These are phyloP conservation scores for Mus spretus DNA, from an alignment of 2,797 vertebrate species.

Conservation along the genomic window DNA sequence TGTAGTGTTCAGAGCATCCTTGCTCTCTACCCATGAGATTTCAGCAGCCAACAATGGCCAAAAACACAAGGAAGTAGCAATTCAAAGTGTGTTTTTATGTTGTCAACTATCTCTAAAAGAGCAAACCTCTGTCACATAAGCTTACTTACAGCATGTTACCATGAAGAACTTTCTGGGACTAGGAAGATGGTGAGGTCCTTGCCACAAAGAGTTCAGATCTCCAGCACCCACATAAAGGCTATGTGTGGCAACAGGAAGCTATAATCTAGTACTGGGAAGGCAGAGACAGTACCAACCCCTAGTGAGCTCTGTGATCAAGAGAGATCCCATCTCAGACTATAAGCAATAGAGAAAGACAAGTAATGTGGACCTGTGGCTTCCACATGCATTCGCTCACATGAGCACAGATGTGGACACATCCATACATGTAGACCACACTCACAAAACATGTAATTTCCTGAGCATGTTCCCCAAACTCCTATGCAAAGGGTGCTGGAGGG, in stretches of 20 bases:
- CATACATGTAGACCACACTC: neutral
- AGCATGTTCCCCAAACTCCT: neutral
- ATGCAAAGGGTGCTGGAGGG: neutral
- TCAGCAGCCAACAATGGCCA: neutral
- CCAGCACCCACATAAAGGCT: neutral
- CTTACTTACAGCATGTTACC: neutral
- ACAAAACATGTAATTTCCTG: neutral
- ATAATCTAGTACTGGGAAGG: neutral
- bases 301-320: neutral
- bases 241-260: neutral
- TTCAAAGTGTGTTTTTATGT: neutral
- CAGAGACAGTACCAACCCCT: neutral
- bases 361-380: neutral
- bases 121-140: no score
- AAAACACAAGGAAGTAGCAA: neutral
- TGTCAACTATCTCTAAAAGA: neutral
- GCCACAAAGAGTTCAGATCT: neutral
- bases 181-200: neutral
- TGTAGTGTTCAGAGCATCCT: neutral
- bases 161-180: neutral
- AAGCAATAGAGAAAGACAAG: neutral
- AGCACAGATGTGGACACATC: neutral
- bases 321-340: neutral
- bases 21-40: neutral
- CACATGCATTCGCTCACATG: neutral